Percentiles rank a stretch among this genome's conserved stretches.
Evolutionary conservation across 2,113 vertebrate species (phyloP).

Genomic region (Malurus melanocephalus): DNA sequence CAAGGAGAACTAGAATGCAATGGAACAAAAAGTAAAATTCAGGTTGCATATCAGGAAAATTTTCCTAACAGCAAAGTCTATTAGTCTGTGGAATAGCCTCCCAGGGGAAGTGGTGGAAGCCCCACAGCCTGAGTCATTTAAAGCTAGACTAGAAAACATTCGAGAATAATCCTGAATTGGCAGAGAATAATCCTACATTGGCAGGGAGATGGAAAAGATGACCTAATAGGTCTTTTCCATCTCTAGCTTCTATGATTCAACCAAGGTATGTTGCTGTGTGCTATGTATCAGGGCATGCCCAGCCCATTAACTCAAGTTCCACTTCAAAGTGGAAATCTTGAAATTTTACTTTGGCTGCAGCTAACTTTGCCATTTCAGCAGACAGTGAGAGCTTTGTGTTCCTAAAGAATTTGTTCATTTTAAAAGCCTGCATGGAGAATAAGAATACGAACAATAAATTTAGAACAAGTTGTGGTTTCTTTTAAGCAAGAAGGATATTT

Average conservation of each 20-base stretch:
- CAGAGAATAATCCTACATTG: constrained; percentile 47
- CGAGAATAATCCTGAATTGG: constrained; percentile 66
- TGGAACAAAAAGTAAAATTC: constrained; percentile 57
- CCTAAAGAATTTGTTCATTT: constrained; percentile 10
- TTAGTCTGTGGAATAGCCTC: constrained; percentile 45
- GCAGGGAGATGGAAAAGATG: constrained; percentile 66
- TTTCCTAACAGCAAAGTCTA: constrained; percentile 39
- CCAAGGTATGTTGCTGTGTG: constrained; percentile 55
- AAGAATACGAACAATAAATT: constrained; percentile 22
- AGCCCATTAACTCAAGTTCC: constrained; percentile 54
- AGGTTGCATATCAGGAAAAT: constrained; percentile 51
- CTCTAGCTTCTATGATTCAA: constrained; percentile 53
- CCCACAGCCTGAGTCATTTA: constrained; percentile 65
- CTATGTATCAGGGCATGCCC: constrained; percentile 53
- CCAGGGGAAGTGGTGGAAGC: constrained; percentile 58
- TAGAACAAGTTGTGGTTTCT: constrained; percentile 7
- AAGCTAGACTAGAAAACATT: constrained; percentile 67
- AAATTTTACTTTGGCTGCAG: constrained; percentile 53
- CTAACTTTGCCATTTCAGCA: constrained; percentile 39
- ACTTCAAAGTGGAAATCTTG: constrained; percentile 69
- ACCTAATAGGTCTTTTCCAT: constrained; percentile 68
- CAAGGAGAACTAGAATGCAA: constrained; percentile 5
- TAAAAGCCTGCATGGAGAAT: background rate
- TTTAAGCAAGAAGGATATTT: background rate
- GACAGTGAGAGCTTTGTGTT: constrained; percentile 34